Conservation (phyloP, 2,888 invertebrate species). For the Eudemis profundana region DNA sequence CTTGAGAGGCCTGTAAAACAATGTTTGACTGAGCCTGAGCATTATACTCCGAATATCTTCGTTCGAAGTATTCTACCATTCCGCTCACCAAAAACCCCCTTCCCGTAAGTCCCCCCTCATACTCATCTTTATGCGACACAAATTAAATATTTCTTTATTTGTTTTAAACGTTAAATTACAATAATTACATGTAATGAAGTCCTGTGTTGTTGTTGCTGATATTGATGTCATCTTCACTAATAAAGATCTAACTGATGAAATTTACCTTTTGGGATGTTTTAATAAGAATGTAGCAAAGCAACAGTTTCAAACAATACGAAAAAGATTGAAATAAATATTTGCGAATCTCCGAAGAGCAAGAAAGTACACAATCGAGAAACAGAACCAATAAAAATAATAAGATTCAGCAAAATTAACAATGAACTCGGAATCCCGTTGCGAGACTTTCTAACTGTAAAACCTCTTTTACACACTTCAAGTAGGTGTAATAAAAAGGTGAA, state of each 20-base stretch:
- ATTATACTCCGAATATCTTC: no score
- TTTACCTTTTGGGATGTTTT: neutral
- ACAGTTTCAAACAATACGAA: neutral
- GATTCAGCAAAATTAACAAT: conserved; percentile 36
- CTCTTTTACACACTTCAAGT: conserved; percentile 37
- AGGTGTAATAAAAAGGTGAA: conserved; percentile 41
- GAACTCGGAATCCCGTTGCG: conserved; percentile 37
- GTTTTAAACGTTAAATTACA: no score
- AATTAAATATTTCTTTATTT: no score
- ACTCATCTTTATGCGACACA: no score
- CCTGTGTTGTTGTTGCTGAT: no score
- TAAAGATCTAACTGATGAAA: neutral
- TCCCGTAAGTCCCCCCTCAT: no score
- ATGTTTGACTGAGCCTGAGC: no score
- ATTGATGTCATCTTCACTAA: neutral
- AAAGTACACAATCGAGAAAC: neutral
- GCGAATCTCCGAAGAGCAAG: neutral
- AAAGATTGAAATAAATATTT: neutral
- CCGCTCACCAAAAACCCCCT: no score
- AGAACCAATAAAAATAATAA: conserved; percentile 13
- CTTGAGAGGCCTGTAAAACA: no score
- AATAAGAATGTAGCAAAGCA: neutral
- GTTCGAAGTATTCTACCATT: no score
- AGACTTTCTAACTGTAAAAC: conserved; percentile 42
- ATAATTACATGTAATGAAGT: no score